Evolutionary conservation across 2,113 vertebrate species (phyloP).

Genomic region (Himantopus leucocephalus): DNA sequence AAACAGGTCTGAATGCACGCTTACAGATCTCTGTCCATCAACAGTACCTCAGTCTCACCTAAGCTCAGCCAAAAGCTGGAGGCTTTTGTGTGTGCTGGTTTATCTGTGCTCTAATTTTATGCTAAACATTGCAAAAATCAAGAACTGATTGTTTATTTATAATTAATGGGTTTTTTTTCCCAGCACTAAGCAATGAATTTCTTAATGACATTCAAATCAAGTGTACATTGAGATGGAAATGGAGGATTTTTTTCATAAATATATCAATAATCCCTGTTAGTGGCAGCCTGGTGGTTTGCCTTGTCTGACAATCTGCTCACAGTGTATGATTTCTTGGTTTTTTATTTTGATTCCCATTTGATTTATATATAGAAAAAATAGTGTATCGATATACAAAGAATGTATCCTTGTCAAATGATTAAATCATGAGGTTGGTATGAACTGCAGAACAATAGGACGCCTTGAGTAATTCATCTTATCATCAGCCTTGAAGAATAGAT

Average conservation of each 20-base stretch:
- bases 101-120: not conserved
- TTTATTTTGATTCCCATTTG: not conserved
- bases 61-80: not conserved
- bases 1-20: not conserved
- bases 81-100: not conserved
- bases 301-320: not conserved
- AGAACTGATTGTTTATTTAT: conserved; percentile 32
- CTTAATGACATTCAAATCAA: conserved; percentile 19
- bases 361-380: not conserved
- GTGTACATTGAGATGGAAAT: not conserved
- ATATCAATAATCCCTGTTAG: not conserved
- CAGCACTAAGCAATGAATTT: not conserved
- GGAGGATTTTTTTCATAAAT: not conserved
- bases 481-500: not conserved
- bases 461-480: not conserved
- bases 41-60: not conserved
- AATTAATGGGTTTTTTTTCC: not conserved
- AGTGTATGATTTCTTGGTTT: not conserved
- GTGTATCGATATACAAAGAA: not conserved
- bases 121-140: conserved; percentile 23
- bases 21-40: not conserved
- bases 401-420: not conserved
- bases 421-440: not conserved
- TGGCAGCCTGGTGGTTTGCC: not conserved
- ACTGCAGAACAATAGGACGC: conserved; percentile 4